These are phyloP conservation scores for Hybos culiciformis DNA, from an alignment of 2,888 invertebrate genomes.

Conservation along the genomic window DNA sequence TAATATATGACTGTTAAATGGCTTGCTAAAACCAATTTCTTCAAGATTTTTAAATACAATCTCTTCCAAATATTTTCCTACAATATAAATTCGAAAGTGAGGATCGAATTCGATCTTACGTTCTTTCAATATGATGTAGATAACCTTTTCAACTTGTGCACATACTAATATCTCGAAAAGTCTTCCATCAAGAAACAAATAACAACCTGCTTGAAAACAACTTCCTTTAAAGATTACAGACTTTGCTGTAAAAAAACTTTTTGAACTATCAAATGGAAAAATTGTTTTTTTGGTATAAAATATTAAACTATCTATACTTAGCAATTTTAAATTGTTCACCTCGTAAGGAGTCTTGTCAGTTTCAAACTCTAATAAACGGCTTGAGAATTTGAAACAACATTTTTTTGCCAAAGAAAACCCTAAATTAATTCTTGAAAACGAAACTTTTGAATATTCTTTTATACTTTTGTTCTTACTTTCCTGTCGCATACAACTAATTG, in stretches of 20 bases:
- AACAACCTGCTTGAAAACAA: background rate
- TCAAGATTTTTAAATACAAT: background rate
- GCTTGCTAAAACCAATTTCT: background rate
- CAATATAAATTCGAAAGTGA: background rate
- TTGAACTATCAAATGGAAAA: conserved; percentile 1
- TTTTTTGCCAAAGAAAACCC: conserved; percentile 1
- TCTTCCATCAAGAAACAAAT: background rate
- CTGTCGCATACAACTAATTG: conserved; percentile 1
- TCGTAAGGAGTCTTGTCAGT: background rate
- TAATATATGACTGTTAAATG: background rate
- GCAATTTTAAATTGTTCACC: background rate
- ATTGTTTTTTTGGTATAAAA: background rate
- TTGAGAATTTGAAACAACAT: background rate
- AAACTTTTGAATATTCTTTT: conserved; percentile 3
- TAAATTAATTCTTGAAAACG: conserved; percentile 1
- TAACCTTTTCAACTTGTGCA: background rate
- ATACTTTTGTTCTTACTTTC: conserved; percentile 4
- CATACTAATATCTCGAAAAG: background rate
- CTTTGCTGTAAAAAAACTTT: background rate
- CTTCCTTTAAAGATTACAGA: background rate
- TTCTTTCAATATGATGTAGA: background rate
- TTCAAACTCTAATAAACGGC: background rate
- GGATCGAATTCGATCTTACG: background rate
- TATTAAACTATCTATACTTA: background rate
- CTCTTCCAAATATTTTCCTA: background rate